phyloP scores from a whole-genome alignment of 2,888 invertebrate species.

The Aradus depressus region DNA sequence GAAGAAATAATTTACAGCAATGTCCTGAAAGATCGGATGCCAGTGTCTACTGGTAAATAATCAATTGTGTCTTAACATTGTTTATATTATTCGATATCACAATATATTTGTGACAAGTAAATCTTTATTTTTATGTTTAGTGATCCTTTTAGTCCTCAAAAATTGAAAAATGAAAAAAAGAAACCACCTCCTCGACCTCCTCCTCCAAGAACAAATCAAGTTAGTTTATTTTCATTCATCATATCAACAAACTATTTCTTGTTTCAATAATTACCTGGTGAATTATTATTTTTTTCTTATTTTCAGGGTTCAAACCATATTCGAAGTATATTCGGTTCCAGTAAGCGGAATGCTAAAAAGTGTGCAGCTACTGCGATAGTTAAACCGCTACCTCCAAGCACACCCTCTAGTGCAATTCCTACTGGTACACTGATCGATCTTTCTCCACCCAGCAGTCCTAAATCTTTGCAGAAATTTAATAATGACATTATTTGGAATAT shows the following conservation, averaged over 20 bases:
- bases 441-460: constrained; percentile 62
- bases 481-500: constrained; percentile 66
- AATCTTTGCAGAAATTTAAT: constrained; percentile 62
- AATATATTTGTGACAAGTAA: background rate
- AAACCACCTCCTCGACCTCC: constrained; percentile 62
- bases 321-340: constrained; percentile 20
- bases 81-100: background rate
- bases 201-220: constrained; percentile 43
- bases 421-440: constrained; percentile 55
- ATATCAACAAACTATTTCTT: background rate
- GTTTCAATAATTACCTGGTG: background rate
- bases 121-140: background rate
- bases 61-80: background rate
- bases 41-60: constrained; percentile 9
- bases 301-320: constrained; percentile 13
- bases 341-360: constrained; percentile 18
- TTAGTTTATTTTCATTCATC: background rate
- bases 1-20: background rate
- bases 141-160: constrained; percentile 32
- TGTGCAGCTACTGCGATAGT: constrained; percentile 23
- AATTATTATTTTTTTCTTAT: background rate
- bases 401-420: constrained; percentile 34
- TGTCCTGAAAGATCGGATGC: background rate
- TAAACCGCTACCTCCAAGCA: constrained; percentile 20
- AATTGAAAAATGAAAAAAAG: constrained; percentile 38